Evolutionary conservation across 1,140 invertebrate genomes (phyloP).

Genomic region (Rhopalosiphum padi): DNA sequence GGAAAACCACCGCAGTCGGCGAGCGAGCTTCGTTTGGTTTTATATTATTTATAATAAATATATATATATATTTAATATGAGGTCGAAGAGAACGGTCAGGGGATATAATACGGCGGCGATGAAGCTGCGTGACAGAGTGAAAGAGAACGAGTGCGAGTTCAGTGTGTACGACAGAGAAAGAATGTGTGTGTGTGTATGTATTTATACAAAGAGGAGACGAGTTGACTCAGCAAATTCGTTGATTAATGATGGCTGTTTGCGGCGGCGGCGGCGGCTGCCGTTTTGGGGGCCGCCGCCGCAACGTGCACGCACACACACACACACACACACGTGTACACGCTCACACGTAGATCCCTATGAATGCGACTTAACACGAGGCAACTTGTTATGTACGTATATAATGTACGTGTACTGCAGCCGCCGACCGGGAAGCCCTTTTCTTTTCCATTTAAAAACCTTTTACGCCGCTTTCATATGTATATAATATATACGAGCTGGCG

Average conservation of each 20-base stretch:
- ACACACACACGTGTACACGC: background rate
- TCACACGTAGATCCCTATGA: constrained; percentile 40
- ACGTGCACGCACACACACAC: background rate
- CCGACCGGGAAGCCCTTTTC: constrained; percentile 52
- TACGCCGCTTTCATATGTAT: constrained; percentile 43
- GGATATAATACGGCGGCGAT: constrained; percentile 31
- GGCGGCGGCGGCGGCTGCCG: constrained; percentile 34
- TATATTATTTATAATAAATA: constrained; percentile 13
- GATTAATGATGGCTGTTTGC: constrained; percentile 57
- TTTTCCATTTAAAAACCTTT: constrained; percentile 57
- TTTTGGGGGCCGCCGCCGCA: background rate
- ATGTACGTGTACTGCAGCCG: background rate
- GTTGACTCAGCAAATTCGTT: constrained; percentile 58
- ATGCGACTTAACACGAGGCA: constrained; percentile 53
- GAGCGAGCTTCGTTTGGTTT: background rate
- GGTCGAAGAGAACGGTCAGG: constrained; percentile 51
- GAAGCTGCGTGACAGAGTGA: background rate
- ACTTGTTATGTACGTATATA: constrained; percentile 48
- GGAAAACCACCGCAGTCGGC: background rate
- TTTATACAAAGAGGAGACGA: constrained; percentile 32
- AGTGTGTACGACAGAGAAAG: background rate
- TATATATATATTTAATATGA: background rate
- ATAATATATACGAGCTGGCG: background rate
- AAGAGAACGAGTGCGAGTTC: background rate
- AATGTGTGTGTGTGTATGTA: background rate